Base-by-base conservation (phyloP, 2,888 invertebrate species). In the Syritta pipiens region DNA sequence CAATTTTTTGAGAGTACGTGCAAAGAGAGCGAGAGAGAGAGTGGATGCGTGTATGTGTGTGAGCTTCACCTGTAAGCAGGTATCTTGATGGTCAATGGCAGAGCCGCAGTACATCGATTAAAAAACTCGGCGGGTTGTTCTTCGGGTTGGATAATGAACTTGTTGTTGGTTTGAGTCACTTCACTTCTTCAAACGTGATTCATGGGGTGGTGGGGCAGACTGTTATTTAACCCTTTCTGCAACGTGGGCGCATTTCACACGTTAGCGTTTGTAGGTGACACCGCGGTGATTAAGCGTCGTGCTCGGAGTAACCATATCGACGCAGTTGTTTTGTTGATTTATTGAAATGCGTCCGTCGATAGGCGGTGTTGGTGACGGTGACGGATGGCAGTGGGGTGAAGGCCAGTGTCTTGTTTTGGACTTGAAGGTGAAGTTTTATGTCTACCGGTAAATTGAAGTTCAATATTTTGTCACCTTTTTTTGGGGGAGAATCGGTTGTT, bases 31-130 rank as follows among this genome's bases (percentile, higher is more conserved):
- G 9, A 37, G 17, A 35, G 17, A 46, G 30, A 67, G 19, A 19
- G n/a, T n/a, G n/a, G n/a, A n/a, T n/a, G n/a, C n/a, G n/a, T n/a
- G n/a, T n/a, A n/a, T n/a, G n/a, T n/a, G n/a, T n/a, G n/a, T n/a
- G n/a, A n/a, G n/a, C n/a, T n/a, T n/a, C n/a, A 35, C 30, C 24
- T 6, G 26, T 10, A 59, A 74, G 65, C 74, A 67, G 46, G 77
- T 65, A 62, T 67, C 37, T n/a, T 67, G 72, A 72, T 67, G 79
- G 79, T 72, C 79, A 79, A 67, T 72, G 79, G 55, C 72, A 79
- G 55, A 24, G 59, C 20, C 53, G 30, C 20, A 17, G 30, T 28
- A 67, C 40, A 72, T 67, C 60, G 67, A 72, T 72, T 68, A 60
- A 35, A 60, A 37, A 65, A 42, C 19, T 55, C 35, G 51, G 53